These are phyloP conservation scores for Nyctibius grandis DNA, from an alignment of 2,797 vertebrate genomes.

Conservation along the genomic window DNA sequence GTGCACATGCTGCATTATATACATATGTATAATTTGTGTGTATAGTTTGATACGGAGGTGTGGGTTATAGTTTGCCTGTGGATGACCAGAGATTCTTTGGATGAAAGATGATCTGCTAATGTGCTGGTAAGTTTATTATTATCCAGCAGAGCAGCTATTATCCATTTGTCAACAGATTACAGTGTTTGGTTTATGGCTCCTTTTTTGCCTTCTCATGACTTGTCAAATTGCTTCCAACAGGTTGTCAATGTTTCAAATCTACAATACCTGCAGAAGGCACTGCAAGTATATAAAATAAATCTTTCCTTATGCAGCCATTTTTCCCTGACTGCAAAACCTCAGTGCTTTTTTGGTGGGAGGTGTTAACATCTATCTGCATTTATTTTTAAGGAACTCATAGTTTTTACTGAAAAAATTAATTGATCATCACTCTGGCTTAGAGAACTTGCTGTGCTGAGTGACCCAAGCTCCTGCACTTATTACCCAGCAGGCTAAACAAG, in stretches of 20 bases:
- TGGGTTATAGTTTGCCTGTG: neutral
- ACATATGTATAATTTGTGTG: neutral
- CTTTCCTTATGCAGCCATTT: neutral
- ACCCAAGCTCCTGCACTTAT: neutral
- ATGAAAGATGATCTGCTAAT: neutral
- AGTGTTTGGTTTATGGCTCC: neutral
- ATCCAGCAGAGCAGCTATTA: slow-evolving; percentile 14
- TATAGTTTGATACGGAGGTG: neutral
- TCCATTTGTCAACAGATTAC: neutral
- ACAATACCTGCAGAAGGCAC: neutral
- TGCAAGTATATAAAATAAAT: neutral
- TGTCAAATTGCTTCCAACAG: neutral
- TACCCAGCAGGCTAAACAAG: neutral
- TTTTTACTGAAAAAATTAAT: neutral
- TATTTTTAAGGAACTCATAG: neutral
- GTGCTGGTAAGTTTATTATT: slow-evolving; percentile 16
- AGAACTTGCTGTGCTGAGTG: neutral
- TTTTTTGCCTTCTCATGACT: neutral
- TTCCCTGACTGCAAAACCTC: neutral
- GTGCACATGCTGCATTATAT: too few relatives aligned
- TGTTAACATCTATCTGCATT: neutral
- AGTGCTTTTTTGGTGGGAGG: neutral
- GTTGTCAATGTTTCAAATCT: neutral
- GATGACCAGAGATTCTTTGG: neutral
- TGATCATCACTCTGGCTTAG: neutral